phyloP scores from a whole-genome alignment of 2,888 invertebrate species.

The Leucania comma region DNA sequence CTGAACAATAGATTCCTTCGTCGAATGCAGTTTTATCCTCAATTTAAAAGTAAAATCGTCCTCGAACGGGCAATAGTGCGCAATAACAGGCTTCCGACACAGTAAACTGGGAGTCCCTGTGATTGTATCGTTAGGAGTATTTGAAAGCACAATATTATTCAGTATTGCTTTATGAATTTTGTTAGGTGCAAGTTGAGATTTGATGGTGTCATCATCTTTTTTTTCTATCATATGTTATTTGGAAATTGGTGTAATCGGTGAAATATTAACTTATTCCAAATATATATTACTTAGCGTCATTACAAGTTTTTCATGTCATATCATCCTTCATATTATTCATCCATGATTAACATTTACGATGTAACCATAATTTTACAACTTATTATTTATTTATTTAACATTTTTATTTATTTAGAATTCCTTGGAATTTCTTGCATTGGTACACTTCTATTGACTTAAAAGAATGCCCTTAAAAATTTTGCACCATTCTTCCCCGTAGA shows the following conservation, averaged over 20 bases:
- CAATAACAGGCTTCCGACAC: slow-evolving; percentile 48
- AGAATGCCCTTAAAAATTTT: too few species aligned
- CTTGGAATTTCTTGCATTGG: too few species aligned
- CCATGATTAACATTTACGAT: too few species aligned
- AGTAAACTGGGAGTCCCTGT: slow-evolving; percentile 16
- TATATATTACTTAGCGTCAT: neutral
- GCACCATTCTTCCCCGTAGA: too few species aligned
- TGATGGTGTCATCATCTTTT: neutral
- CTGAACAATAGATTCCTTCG: slow-evolving; percentile 23
- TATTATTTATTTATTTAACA: too few species aligned
- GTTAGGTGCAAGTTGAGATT: neutral
- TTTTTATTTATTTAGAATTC: too few species aligned
- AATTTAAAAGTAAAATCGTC: slow-evolving; percentile 62
- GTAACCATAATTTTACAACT: too few species aligned
- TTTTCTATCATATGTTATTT: neutral
- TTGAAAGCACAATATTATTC: slow-evolving; percentile 1
- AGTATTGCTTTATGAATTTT: neutral
- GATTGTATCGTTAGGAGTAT: slow-evolving; percentile 29
- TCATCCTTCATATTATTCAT: too few species aligned
- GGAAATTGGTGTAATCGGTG: neutral
- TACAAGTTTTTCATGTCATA: neutral
- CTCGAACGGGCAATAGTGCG: slow-evolving; percentile 26
- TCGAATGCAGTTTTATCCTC: slow-evolving; percentile 51
- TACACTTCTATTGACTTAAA: too few species aligned
- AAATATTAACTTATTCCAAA: neutral